phyloP scores from a whole-genome alignment of 1,140 invertebrate species.

The Lepidotrigona ventralis region DNA sequence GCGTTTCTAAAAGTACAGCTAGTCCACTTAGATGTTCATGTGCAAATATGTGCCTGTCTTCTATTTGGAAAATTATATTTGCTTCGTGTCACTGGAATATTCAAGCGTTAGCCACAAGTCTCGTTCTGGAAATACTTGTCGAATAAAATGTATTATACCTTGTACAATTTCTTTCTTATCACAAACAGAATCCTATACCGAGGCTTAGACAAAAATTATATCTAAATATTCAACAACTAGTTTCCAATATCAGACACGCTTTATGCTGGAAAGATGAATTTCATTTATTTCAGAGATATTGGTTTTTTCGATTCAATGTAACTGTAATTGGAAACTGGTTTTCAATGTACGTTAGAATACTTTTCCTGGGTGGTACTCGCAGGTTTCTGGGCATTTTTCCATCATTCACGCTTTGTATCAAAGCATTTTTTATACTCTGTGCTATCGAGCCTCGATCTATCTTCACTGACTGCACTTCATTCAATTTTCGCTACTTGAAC shows the following conservation, averaged over 20 bases:
- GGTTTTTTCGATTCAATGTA: neutral
- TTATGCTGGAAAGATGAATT: neutral
- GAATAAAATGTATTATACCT: neutral
- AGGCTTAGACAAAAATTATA: neutral
- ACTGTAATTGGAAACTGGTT: conserved; percentile 31
- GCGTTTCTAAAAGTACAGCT: conserved; percentile 3
- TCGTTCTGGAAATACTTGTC: neutral
- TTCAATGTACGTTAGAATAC: conserved; percentile 12
- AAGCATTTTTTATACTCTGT: conserved; percentile 70
- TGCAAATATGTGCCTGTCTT: neutral
- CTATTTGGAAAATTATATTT: neutral
- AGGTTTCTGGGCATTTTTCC: conserved; percentile 59
- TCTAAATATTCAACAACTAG: neutral
- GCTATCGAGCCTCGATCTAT: conserved; percentile 72
- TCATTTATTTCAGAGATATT: neutral
- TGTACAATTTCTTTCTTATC: neutral
- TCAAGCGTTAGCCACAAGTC: neutral
- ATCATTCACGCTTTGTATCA: conserved; percentile 65
- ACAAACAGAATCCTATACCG: neutral
- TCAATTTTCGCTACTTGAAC: neutral
- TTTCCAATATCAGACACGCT: neutral
- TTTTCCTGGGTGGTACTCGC: conserved; percentile 47
- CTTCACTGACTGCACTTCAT: conserved; percentile 66
- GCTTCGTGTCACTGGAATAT: neutral
- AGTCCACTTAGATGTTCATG: conserved; percentile 5